These are phyloP conservation scores for Lordiphosa collinella DNA, from an alignment of 1,140 invertebrate genomes.

Conservation along the genomic window DNA sequence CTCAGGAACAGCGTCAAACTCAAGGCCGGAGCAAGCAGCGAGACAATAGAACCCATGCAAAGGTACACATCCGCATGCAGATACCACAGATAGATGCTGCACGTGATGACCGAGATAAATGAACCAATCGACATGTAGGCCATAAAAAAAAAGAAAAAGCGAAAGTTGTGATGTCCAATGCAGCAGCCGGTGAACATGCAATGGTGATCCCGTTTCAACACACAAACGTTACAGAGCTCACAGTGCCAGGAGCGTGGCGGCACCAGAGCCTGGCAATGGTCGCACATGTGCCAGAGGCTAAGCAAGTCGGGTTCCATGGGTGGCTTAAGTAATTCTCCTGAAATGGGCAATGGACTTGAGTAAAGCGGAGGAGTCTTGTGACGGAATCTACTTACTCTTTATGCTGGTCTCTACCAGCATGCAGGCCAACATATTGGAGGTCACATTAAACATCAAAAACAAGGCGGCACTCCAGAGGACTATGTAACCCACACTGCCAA, in stretches of 20 bases:
- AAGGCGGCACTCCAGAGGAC: slow-evolving; percentile 84
- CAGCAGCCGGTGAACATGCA: slow-evolving; percentile 95
- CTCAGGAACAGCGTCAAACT: slow-evolving; percentile 81
- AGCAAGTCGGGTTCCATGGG: slow-evolving; percentile 27
- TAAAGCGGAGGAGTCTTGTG: too few species aligned
- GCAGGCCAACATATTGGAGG: slow-evolving; percentile 87
- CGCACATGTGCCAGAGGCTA: slow-evolving; percentile 86
- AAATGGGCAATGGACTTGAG: neutral
- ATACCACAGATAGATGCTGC: slow-evolving; percentile 85
- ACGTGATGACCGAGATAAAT: slow-evolving; percentile 84
- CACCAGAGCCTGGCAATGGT: slow-evolving; percentile 86
- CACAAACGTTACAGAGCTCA: slow-evolving; percentile 87
- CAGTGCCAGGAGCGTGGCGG: slow-evolving; percentile 97
- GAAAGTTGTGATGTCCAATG: slow-evolving; percentile 92
- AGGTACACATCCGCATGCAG: slow-evolving; percentile 80
- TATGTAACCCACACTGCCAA: slow-evolving; percentile 80
- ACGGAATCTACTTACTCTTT: slow-evolving; percentile 72
- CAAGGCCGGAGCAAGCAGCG: slow-evolving; percentile 84
- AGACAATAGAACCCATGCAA: slow-evolving; percentile 82
- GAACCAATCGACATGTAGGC: slow-evolving; percentile 88
- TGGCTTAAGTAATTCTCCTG: slow-evolving; percentile 50
- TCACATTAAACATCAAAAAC: slow-evolving; percentile 87
- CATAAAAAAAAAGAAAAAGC: slow-evolving; percentile 92
- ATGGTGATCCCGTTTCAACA: slow-evolving; percentile 96
- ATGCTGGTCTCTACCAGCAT: slow-evolving; percentile 87